Conservation (phyloP, 1,140 invertebrate genomes). For the Bombus vancouverensis region DNA sequence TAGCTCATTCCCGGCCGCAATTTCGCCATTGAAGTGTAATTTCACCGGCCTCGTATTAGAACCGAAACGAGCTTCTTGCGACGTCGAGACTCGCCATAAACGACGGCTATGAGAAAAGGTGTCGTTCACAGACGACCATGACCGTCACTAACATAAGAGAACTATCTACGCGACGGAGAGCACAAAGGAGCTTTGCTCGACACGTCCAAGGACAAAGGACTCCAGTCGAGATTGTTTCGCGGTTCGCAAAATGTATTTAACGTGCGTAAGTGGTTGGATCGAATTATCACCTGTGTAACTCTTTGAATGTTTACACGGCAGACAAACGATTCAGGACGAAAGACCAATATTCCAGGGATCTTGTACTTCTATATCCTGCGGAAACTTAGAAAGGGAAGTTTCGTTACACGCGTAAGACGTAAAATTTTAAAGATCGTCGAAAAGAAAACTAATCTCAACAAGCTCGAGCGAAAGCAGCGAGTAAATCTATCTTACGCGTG, state of each 20-base stretch:
- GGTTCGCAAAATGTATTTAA: constrained; percentile 16
- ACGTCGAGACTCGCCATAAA: constrained; percentile 24
- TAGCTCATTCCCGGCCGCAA: constrained; percentile 69
- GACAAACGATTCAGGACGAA: no score
- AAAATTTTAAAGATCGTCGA: constrained; percentile 13
- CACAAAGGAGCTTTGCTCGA: constrained; percentile 7
- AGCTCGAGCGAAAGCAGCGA: neutral
- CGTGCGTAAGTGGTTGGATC: constrained; percentile 18
- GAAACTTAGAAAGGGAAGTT: neutral
- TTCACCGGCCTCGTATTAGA: constrained; percentile 60
- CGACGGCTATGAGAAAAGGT: constrained; percentile 60
- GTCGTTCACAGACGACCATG: constrained; percentile 38
- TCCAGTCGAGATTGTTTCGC: constrained; percentile 1
- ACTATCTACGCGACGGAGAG: neutral
- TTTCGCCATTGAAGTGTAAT: constrained; percentile 70
- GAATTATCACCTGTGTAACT: constrained; percentile 7
- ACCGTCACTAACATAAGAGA: neutral
- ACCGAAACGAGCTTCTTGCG: constrained; percentile 62
- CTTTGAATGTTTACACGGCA: constrained; percentile 17
- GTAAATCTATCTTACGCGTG: neutral
- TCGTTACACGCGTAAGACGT: neutral
- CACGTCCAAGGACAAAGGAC: constrained; percentile 14
- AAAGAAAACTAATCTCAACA: constrained; percentile 22
- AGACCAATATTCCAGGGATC: neutral
- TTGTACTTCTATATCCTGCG: neutral